These are phyloP conservation scores for Athalia circularis DNA, from an alignment of 2,888 invertebrate species.

Conservation along the genomic window DNA sequence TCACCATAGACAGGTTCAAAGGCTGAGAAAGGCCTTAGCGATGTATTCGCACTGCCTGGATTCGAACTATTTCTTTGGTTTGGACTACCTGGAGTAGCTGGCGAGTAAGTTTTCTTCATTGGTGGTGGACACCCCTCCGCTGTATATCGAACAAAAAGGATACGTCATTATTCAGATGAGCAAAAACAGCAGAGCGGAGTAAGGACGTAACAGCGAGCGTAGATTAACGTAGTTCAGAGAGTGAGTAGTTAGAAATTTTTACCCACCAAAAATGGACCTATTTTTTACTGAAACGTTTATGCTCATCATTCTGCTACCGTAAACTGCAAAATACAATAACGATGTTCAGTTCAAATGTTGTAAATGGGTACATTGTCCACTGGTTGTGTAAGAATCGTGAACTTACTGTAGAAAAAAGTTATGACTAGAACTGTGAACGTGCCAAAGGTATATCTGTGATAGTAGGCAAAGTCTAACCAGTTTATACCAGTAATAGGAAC, in stretches of 20 bases:
- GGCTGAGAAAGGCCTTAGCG: constrained; percentile 59
- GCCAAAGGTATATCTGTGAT: constrained; percentile 68
- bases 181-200: not conserved
- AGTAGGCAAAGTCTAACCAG: constrained; percentile 68
- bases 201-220: not conserved
- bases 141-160: constrained; percentile 43
- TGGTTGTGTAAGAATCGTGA: not conserved
- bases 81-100: constrained; percentile 58
- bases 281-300: constrained; percentile 67
- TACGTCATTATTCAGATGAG: not conserved
- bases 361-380: too few relatives aligned
- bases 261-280: constrained; percentile 67
- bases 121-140: constrained; percentile 69
- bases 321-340: constrained; percentile 59
- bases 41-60: constrained; percentile 63
- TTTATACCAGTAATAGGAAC: constrained; percentile 66
- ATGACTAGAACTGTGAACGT: constrained; percentile 64
- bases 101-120: constrained; percentile 60
- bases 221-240: not conserved
- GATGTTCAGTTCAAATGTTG: constrained; percentile 16
- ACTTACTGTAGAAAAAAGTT: constrained; percentile 68
- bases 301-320: constrained; percentile 68
- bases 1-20: constrained; percentile 61
- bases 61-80: constrained; percentile 56
- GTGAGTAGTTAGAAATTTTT: not conserved